A percentile compares a stretch with the other conserved stretches of the same genome.
Conservation (phyloP, 2,888 invertebrate species). For the Sinotaia quadrata region DNA sequence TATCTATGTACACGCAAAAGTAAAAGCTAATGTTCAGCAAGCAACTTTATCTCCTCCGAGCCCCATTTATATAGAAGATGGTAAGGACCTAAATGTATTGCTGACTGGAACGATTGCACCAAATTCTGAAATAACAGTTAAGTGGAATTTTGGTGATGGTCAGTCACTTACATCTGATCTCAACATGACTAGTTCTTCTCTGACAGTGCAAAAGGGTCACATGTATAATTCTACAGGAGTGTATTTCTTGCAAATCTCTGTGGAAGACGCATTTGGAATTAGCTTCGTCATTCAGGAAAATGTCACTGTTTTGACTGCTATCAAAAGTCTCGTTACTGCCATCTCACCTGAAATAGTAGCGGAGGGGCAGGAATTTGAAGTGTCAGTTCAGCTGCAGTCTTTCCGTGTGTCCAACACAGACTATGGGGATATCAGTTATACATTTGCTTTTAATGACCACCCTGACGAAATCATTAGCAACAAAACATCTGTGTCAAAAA, state of each 20-base stretch:
- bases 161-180: not conserved
- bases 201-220: conserved; percentile 8
- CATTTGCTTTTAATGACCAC: not conserved
- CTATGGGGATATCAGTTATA: conserved; percentile 28
- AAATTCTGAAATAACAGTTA: conserved; percentile 22
- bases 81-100: conserved; percentile 23
- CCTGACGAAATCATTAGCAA: not conserved
- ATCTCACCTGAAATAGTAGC: not conserved
- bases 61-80: conserved; percentile 21
- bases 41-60: conserved; percentile 13
- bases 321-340: not conserved
- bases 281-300: conserved; percentile 4
- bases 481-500: not conserved
- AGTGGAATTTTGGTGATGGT: conserved; percentile 44
- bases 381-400: not conserved
- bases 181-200: not conserved
- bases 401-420: not conserved
- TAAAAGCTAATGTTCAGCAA: conserved; percentile 26
- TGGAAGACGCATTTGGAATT: conserved; percentile 37
- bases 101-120: conserved; percentile 35
- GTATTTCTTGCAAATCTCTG: conserved; percentile 39
- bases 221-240: conserved; percentile 38
- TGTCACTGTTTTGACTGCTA: conserved; percentile 37
- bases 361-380: not conserved
- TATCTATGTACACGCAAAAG: conserved; percentile 31